Evolutionary conservation across 2,113 vertebrate species (phyloP).

Genomic region (Xiphophorus maculatus): DNA sequence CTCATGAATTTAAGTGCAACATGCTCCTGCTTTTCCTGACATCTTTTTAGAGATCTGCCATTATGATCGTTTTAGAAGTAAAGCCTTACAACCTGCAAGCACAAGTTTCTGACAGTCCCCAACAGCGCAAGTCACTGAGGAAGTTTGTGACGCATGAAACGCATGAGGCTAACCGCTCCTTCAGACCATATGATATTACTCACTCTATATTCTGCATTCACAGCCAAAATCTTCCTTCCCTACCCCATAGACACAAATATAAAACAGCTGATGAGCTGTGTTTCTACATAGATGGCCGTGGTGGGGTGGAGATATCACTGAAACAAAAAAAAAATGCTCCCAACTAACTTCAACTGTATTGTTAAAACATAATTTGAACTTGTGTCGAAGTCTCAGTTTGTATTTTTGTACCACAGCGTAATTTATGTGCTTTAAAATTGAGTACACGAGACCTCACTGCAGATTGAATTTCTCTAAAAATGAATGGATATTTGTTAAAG

Average conservation of each 20-base stretch:
- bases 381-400: not conserved
- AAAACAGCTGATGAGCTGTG: not conserved
- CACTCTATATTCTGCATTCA: constrained; percentile 20
- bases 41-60: not conserved
- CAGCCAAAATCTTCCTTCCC: constrained; percentile 7
- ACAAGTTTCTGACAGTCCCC: constrained; percentile 44
- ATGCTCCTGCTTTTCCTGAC: constrained; percentile 5
- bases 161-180: constrained; percentile 21
- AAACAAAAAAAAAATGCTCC: constrained; percentile 23
- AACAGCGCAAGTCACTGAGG: constrained; percentile 24
- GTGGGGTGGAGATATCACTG: not conserved
- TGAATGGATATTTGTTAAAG: no score
- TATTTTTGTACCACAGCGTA: not conserved
- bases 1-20: not conserved
- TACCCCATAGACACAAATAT: not conserved
- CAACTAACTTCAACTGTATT: constrained; percentile 13
- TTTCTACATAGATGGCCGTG: not conserved
- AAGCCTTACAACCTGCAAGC: constrained; percentile 14
- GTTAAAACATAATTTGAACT: constrained; percentile 7
- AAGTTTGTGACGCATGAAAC: not conserved
- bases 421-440: not conserved
- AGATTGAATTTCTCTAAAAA: not conserved
- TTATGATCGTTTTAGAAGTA: constrained; percentile 1
- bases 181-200: constrained; percentile 26
- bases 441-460: no score